Evolutionary conservation across 2,888 invertebrate genomes (phyloP).

Genomic region (Gymnosoma rotundatum): DNA sequence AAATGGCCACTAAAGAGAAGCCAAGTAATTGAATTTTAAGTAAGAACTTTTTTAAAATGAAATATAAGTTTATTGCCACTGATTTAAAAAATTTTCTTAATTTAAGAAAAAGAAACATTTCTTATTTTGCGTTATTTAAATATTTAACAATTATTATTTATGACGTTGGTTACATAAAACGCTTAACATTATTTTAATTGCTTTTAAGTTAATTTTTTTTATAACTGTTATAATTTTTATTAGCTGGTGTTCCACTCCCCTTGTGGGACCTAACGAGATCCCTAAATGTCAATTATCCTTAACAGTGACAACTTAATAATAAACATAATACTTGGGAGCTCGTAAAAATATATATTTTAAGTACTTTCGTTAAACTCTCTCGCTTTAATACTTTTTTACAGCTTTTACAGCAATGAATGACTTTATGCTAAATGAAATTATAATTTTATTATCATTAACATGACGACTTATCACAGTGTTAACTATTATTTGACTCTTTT

Average conservation of each 20-base stretch:
- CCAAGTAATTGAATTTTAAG: conserved; percentile 47
- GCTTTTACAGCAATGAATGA: conserved; percentile 12
- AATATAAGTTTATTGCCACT: background rate
- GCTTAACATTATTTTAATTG: conserved; percentile 60
- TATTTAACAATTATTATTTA: conserved; percentile 33
- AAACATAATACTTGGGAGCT: conserved; percentile 66
- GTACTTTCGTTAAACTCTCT: conserved; percentile 53
- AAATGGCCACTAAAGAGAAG: conserved; percentile 23
- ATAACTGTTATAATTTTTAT: conserved; percentile 40
- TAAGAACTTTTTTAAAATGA: background rate
- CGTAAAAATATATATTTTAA: conserved; percentile 66
- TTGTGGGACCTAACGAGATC: conserved; percentile 49
- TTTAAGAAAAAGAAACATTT: no score
- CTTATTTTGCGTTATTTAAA: background rate
- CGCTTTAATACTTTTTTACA: background rate
- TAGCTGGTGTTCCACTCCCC: conserved; percentile 41
- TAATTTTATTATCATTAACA: conserved; percentile 81
- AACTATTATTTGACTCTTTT: conserved; percentile 72
- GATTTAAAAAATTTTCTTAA: background rate
- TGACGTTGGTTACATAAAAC: conserved; percentile 49
- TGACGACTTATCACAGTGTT: conserved; percentile 72
- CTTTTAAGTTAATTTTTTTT: background rate
- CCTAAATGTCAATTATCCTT: conserved; percentile 69
- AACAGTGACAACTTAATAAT: conserved; percentile 68
- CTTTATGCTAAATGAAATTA: conserved; percentile 75